Conservation (phyloP, 2,113 vertebrate species). For the Sorex araneus region DNA sequence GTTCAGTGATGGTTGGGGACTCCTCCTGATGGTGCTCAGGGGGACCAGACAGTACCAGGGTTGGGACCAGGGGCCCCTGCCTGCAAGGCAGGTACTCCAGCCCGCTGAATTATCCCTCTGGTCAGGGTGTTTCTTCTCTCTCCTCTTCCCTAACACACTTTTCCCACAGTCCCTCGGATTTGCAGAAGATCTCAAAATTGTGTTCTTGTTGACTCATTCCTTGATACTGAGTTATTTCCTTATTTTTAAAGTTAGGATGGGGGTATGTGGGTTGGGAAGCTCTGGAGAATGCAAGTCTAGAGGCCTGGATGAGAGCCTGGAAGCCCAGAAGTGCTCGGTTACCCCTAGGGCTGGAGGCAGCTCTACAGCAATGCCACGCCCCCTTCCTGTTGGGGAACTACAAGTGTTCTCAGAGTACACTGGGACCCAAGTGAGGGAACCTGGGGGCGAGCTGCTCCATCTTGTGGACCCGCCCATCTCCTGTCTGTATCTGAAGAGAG, state of each 20-base stretch:
- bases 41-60: too few species aligned
- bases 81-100: too few species aligned
- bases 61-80: too few species aligned
- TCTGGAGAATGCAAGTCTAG: too few species aligned
- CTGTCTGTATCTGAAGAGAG: background rate
- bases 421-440: background rate
- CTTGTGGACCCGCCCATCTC: fast-evolving
- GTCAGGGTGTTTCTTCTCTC: slow-evolving; percentile 7
- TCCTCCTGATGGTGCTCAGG: too few species aligned
- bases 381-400: background rate
- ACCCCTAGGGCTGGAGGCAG: background rate
- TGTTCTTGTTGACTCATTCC: background rate
- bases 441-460: background rate
- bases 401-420: background rate
- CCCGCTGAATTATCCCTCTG: too few species aligned
- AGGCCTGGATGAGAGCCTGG: background rate
- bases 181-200: background rate
- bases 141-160: background rate
- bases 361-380: background rate
- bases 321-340: background rate
- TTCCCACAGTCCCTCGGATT: background rate
- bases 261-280: background rate
- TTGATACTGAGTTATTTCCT: background rate
- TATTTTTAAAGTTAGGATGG: background rate
- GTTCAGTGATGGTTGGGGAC: too few species aligned